Conservation (phyloP, 2,113 vertebrate species). For the Crypturellus undulatus region DNA sequence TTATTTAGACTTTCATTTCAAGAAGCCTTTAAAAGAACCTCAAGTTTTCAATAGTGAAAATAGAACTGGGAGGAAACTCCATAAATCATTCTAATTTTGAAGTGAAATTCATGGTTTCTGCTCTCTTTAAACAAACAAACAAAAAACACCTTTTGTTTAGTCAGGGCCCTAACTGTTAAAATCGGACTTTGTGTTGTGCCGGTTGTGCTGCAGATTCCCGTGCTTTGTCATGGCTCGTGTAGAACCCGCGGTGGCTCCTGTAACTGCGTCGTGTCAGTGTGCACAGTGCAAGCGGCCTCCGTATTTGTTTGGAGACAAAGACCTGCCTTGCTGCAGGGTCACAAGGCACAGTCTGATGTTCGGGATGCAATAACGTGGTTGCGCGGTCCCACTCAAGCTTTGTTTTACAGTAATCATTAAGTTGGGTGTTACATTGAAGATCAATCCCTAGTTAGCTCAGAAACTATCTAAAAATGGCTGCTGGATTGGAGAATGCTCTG, state of each 20-base stretch:
- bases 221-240: background rate
- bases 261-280: background rate
- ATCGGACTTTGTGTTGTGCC: background rate
- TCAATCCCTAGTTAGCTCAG: background rate
- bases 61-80: background rate
- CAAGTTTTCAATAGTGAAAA: background rate
- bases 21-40: background rate
- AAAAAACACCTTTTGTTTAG: background rate
- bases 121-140: no score
- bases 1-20: background rate
- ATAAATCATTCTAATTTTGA: background rate
- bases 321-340: accelerated
- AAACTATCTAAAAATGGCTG: background rate
- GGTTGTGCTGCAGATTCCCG: background rate
- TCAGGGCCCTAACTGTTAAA: background rate
- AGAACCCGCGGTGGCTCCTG: background rate
- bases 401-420: background rate
- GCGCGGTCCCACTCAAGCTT: background rate
- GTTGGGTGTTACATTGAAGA: background rate
- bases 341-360: accelerated
- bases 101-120: background rate
- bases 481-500: background rate
- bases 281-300: accelerated
- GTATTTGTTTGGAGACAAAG: background rate
- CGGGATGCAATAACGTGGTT: background rate